Base-by-base conservation (phyloP, 2,888 invertebrate genomes). In the Amphipyra tragopoginis region DNA sequence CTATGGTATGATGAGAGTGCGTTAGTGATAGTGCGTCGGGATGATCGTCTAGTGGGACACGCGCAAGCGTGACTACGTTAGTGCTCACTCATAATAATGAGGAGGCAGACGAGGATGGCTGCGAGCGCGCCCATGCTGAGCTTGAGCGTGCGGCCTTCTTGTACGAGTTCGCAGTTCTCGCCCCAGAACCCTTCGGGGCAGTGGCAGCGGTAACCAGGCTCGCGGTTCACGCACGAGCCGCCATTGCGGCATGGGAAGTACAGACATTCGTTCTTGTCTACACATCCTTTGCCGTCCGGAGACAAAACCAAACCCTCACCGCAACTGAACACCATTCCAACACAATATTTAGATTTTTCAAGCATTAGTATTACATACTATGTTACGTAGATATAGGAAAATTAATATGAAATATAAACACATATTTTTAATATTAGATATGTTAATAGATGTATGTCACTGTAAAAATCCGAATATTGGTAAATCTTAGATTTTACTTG, bases 101-200 rank as follows among this genome's bases (percentile, higher is more conserved):
- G 97, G 87, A 99, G 97, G 95, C 99, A 99, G 95, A 99, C 98
- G 91, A 99, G 96, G 91, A 99, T 99, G 88, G 99, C 99, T 72
- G 99, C 98, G 82, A 99, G 96, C 71, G 99, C 99, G 79, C 99
- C 98, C 97, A 98, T 98, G 95, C 99, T 98, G 89, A 99, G 96
- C 88, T 98, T 98, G 85, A 99, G 96, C 74, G 98, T 98, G 95
- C 98, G 98, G 83, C 98, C 98, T 90, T 99, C 98, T 89, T 98
- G 98, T 75, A 98, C 97, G 79, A 98, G 96, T 90, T 98, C 98
- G 94, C 99, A 99, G 95, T 98, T 98, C 90, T 98, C 98, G 83
- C 98, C 98, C 97, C 98, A 98, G 95, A 97, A 98, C 77, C 98
- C 98, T 83, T 98, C 98, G 47, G 97, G 97, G 87, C 98, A 99